Evolutionary conservation across 2,113 vertebrate genomes (phyloP).

Genomic region (Hypomesus transpacificus): DNA sequence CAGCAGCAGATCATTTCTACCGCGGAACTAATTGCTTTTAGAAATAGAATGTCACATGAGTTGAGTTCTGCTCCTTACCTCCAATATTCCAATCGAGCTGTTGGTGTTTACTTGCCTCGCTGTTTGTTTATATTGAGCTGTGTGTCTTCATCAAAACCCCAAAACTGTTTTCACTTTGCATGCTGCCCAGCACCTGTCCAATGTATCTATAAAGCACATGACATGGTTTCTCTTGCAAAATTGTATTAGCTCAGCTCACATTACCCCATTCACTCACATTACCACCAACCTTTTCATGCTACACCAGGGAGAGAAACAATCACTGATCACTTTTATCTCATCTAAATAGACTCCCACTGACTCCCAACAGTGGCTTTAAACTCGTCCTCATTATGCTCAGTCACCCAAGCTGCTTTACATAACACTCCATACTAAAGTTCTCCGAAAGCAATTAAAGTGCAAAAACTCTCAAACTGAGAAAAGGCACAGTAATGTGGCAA

Average conservation of each 20-base stretch:
- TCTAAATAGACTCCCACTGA: conserved; percentile 18
- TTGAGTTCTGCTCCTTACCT: background rate
- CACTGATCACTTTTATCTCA: conserved; percentile 20
- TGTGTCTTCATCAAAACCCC: background rate
- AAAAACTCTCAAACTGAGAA: conserved; percentile 8
- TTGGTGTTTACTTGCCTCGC: background rate
- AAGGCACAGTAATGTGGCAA: conserved; percentile 12
- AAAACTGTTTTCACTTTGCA: background rate
- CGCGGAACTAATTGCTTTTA: background rate
- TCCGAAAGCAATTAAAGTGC: conserved; percentile 27
- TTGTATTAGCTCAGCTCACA: conserved; percentile 6
- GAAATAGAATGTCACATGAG: background rate
- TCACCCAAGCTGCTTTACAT: conserved; percentile 17
- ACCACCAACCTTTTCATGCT: conserved; percentile 6
- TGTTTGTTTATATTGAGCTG: background rate
- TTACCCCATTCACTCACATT: conserved; percentile 3
- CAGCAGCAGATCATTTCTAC: no score
- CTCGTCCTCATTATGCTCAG: conserved; percentile 13
- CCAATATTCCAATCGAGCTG: background rate
- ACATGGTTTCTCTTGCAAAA: conserved; percentile 6
- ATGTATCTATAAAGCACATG: background rate
- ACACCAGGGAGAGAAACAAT: conserved; percentile 21
- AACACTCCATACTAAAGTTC: conserved; percentile 27
- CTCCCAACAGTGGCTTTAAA: conserved; percentile 20
- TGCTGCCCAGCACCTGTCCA: background rate